A percentile compares a stretch with the other conserved stretches of the same genome.
phyloP scores from a whole-genome alignment of 2,888 invertebrate species.

The Drosophila mulleri region DNA sequence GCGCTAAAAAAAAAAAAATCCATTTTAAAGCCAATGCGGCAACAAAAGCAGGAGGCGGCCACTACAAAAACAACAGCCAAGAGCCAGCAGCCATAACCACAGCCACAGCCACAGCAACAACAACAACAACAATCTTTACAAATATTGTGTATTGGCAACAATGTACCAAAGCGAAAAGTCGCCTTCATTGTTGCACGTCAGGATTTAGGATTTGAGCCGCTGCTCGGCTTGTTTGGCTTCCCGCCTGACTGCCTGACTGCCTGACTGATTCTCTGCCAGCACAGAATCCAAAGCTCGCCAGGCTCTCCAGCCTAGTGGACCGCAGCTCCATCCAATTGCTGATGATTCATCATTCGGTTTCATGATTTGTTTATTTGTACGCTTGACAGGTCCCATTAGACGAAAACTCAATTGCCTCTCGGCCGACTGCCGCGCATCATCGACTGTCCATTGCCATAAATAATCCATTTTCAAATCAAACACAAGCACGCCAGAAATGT shows the following conservation, averaged over 20 bases:
- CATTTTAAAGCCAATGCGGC: slow-evolving; percentile 76
- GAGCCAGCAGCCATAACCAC: slow-evolving; percentile 1
- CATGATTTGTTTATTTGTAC: slow-evolving; percentile 60
- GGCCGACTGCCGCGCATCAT: slow-evolving; percentile 21
- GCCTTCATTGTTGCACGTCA: slow-evolving; percentile 60
- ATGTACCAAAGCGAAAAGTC: slow-evolving; percentile 38
- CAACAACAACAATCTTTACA: slow-evolving; percentile 26
- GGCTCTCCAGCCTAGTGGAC: not conserved
- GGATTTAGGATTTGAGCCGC: slow-evolving; percentile 61
- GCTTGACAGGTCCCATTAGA: slow-evolving; percentile 56
- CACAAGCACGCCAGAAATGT: slow-evolving; percentile 29
- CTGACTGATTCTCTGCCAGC: slow-evolving; percentile 35
- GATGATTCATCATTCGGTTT: slow-evolving; percentile 71
- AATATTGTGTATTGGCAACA: slow-evolving; percentile 48
- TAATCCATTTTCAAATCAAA: slow-evolving; percentile 81
- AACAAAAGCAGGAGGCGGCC: slow-evolving; percentile 57
- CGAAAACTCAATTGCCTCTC: slow-evolving; percentile 49
- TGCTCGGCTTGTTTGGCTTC: slow-evolving; percentile 50
- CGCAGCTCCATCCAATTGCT: slow-evolving; percentile 7
- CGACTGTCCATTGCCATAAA: slow-evolving; percentile 59
- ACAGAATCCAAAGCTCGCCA: slow-evolving; percentile 18
- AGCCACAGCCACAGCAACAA: slow-evolving; percentile 7
- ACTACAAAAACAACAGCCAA: slow-evolving; percentile 22
- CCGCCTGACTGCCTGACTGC: slow-evolving; percentile 40
- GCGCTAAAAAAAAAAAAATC: slow-evolving; percentile 37